These are phyloP conservation scores for Crocuta crocuta DNA, from an alignment of 2,113 vertebrate species.

Conservation along the genomic window DNA sequence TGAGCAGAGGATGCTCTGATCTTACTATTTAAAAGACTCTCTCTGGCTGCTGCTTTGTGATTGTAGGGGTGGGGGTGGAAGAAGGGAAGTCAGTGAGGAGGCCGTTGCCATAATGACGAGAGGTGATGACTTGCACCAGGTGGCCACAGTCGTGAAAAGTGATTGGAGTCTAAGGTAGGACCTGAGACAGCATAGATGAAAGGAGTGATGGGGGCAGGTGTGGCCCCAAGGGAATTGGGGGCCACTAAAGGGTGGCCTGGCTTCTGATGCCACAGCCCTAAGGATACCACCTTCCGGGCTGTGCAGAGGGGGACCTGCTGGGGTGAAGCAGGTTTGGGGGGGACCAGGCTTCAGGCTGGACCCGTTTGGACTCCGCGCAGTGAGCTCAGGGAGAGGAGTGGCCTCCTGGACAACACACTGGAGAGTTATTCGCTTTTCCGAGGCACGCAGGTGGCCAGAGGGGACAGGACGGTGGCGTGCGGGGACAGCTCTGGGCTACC, in stretches of 20 bases:
- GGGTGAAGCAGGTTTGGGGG: not conserved
- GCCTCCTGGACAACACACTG: not conserved
- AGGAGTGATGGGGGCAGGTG: not conserved
- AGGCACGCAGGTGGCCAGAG: not conserved
- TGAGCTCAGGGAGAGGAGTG: not conserved
- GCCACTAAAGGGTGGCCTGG: not conserved
- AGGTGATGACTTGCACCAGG: not conserved
- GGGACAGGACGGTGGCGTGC: rapidly evolving
- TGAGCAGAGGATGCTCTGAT: not conserved
- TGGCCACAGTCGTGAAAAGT: not conserved
- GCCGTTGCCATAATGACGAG: not conserved
- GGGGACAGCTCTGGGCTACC: rapidly evolving
- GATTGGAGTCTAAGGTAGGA: not conserved
- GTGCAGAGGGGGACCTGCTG: not conserved
- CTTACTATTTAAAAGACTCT: not conserved
- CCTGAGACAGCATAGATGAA: not conserved
- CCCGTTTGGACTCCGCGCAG: rapidly evolving
- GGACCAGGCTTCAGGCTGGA: not conserved
- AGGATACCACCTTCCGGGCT: not conserved
- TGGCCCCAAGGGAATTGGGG: not conserved
- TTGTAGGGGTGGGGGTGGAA: not conserved
- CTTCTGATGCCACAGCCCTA: not conserved
- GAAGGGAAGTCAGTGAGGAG: not conserved
- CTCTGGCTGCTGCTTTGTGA: not conserved
- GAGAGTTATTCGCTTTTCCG: not conserved